Evolutionary conservation across 1,140 invertebrate species (phyloP), one percentile per base, ranked within the genome.

Genomic region (Anastrepha obliqua): DNA sequence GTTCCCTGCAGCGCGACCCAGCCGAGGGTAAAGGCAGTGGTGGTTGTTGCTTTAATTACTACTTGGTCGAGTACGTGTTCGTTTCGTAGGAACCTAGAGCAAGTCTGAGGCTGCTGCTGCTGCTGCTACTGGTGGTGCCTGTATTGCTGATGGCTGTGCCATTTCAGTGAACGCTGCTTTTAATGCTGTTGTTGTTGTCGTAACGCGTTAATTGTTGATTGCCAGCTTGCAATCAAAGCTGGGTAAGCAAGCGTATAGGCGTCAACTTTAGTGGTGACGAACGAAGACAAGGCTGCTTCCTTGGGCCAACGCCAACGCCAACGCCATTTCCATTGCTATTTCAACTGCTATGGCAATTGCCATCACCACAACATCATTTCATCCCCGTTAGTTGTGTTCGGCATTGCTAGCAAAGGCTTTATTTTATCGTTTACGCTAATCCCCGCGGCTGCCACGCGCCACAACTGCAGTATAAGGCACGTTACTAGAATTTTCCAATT

Each of bases 21-120:
- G 9, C 8, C 7, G n/a, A 55, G n/a, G 8, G 4, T 13, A n/a
- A 81, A 17, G n/a, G 15, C 60, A 17, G 60, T 47, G 15, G 5
- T 17, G 60, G 8, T 13, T 81, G 74, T n/a, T 29, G 74, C 74
- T 81, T 55, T 81, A 81, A 81, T 81, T 81, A 81, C 74, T 81
- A 6, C 29, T 81, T 4, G 74, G n/a, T 11, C 42, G 74, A 20
- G n/a, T n/a, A 58, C 47, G 47, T 47, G 74, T 55, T 17, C 9
- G 20, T 3, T 81, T 67, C 64, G n/a, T 55, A 17, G 20, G 47
- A 55, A 55, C 17, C n/a, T 20, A 81, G 42, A 42, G 51, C 17
- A 29, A 20, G 11, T n/a, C 60, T 51, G 17, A 20, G 17, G 47
- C 47, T 62, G 42, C 67, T 44, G 42, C 15, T 44, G 64, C 42